These are phyloP conservation scores for Chloromyia formosa DNA, from an alignment of 2,888 invertebrate species.

Conservation along the genomic window DNA sequence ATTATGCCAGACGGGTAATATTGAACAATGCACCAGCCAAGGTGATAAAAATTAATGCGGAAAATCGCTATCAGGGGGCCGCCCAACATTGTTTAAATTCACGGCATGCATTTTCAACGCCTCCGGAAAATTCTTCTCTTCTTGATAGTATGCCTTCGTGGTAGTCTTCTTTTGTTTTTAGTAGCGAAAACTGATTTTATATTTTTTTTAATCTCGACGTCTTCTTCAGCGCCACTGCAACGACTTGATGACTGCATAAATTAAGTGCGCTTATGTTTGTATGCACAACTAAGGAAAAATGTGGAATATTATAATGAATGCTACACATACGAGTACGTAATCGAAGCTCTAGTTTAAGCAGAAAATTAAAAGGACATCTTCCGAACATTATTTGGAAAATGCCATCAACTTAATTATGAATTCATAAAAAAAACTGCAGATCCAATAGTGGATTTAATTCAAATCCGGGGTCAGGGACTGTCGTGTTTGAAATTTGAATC, in stretches of 20 bases:
- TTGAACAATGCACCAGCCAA: too few species aligned
- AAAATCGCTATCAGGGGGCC: background rate
- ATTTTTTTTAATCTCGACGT: too few species aligned
- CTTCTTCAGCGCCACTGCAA: background rate
- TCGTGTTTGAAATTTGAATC: too few species aligned
- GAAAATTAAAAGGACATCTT: too few species aligned
- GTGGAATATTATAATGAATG: too few species aligned
- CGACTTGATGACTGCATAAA: background rate
- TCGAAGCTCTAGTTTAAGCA: too few species aligned
- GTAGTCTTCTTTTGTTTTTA: background rate
- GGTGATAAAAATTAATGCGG: background rate
- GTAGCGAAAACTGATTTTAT: background rate
- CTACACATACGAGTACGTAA: too few species aligned
- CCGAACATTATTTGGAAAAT: background rate
- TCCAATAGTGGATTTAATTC: too few species aligned
- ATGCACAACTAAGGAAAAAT: background rate
- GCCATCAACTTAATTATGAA: background rate
- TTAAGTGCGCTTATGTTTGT: background rate
- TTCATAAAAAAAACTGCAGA: background rate
- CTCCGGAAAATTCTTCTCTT: background rate
- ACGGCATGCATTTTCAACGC: background rate
- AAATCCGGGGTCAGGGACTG: too few species aligned
- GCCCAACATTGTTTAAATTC: background rate
- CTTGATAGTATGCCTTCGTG: background rate
- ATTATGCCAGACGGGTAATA: too few species aligned